Conservation (phyloP, 2,797 vertebrate species). For the Pagetopsis macropterus region DNA sequence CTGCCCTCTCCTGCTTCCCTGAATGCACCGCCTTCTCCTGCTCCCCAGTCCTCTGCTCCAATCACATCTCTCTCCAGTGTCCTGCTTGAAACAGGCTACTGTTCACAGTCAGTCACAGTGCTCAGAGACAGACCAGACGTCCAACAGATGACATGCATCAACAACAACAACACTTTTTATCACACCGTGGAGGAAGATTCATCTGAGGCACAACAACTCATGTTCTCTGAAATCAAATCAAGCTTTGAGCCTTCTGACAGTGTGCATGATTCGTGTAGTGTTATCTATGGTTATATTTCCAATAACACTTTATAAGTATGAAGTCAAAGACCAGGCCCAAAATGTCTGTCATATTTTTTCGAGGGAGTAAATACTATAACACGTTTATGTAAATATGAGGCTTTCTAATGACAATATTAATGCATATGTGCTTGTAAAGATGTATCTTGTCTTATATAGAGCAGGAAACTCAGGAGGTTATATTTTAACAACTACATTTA, state of each 20-base stretch:
- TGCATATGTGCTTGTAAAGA: not conserved
- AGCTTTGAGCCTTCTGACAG: not conserved
- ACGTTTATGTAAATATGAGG: not conserved
- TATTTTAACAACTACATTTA: not conserved
- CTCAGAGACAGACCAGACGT: not conserved
- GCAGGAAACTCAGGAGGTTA: not conserved
- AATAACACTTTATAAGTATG: not conserved
- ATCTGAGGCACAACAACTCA: not conserved
- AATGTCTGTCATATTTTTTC: not conserved
- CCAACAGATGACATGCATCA: not conserved
- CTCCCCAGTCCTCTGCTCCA: not conserved
- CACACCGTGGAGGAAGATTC: not conserved
- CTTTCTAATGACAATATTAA: not conserved
- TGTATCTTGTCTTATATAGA: not conserved
- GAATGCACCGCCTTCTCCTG: not conserved
- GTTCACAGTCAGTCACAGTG: slow-evolving; percentile 27
- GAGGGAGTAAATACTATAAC: slow-evolving; percentile 1
- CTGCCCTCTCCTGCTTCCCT: not conserved
- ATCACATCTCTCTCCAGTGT: not conserved
- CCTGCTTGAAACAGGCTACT: slow-evolving; percentile 17
- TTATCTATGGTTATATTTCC: slow-evolving; percentile 33
- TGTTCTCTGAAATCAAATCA: not conserved
- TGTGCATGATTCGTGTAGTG: slow-evolving; percentile 16
- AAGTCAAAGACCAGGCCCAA: not conserved
- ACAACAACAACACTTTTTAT: slow-evolving; percentile 54